Evolutionary conservation across 2,113 vertebrate genomes (phyloP).

Genomic region (Rhipidura dahli): DNA sequence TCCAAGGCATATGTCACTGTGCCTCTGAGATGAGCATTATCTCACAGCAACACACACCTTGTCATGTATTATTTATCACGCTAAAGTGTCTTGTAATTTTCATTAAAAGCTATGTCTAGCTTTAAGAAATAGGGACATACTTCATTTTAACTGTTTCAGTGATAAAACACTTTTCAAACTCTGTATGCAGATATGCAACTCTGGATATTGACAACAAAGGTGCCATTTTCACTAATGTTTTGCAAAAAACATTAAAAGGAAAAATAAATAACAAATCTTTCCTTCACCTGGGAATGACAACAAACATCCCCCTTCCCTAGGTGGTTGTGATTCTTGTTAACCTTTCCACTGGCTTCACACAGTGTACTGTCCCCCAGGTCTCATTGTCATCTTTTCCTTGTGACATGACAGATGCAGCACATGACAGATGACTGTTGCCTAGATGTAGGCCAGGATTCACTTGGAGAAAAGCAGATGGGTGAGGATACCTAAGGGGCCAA

Average conservation of each 20-base stretch:
- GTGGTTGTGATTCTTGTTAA: neutral
- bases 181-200: neutral
- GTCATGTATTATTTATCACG: conserved; percentile 49
- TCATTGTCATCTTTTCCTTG: neutral
- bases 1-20: neutral
- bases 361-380: neutral
- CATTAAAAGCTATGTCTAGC: conserved; percentile 12
- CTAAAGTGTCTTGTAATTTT: conserved; percentile 45
- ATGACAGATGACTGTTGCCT: neutral
- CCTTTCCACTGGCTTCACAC: neutral
- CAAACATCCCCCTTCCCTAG: neutral
- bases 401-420: rapidly evolving
- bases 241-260: neutral
- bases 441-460: neutral
- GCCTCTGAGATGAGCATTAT: neutral
- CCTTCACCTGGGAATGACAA: neutral
- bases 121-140: neutral
- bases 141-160: neutral
- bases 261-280: neutral
- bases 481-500: neutral
- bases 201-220: neutral
- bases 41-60: conserved; percentile 36
- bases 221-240: neutral
- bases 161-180: neutral
- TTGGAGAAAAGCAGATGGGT: neutral